Base-by-base conservation (phyloP, 2,888 invertebrate genomes). In the Pyralis farinalis region DNA sequence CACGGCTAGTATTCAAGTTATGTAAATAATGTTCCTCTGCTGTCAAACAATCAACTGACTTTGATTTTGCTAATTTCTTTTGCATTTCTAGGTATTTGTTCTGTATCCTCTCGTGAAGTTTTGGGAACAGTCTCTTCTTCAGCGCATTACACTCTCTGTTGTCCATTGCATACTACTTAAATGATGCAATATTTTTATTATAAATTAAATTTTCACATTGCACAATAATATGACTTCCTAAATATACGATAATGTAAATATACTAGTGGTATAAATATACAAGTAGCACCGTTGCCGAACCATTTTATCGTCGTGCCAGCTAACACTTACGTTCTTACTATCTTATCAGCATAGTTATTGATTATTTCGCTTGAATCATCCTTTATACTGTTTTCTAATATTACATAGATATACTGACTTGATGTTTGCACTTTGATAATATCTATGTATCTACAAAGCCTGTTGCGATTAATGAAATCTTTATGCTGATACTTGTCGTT, bases 31-130 rank as follows among this genome's bases (percentile, higher is more conserved):
- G 70, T 39, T 77, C 77, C 29, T 59, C 55, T 7, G 55, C 55
- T 5, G 70, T 49, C 25, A 86, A 40, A 9, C 68, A 64, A 42
- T 83, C 85, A 4, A 81, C 64, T 3, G 87, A 86, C 58, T 68
- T 82, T 0, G 84, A 85, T 56, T 81, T 86, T 40, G 80, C 77
- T 10, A 87, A 49, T 58, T 60, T 83, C 34, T 49, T 72, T 56
- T 83, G 83, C 80, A 87, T 81, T 58, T 79, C 74, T 16, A 67
- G 70, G 50, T 82, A 86, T 60, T 85, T 88, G 28, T 43, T 69
- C 55, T 82, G 83, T 42, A 87, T 75, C 51, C 52, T 74, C 44
- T 78, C 72, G 41, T 88, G 79, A 2, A 87, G 46, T 50, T 64
- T 79, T 0, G 71, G 54, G 31, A 88, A 78, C 44, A 78, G 76